Evolutionary conservation across 1,140 invertebrate species (phyloP), one percentile per base, ranked within the genome.

Genomic region (Chionoecetes opilio): DNA sequence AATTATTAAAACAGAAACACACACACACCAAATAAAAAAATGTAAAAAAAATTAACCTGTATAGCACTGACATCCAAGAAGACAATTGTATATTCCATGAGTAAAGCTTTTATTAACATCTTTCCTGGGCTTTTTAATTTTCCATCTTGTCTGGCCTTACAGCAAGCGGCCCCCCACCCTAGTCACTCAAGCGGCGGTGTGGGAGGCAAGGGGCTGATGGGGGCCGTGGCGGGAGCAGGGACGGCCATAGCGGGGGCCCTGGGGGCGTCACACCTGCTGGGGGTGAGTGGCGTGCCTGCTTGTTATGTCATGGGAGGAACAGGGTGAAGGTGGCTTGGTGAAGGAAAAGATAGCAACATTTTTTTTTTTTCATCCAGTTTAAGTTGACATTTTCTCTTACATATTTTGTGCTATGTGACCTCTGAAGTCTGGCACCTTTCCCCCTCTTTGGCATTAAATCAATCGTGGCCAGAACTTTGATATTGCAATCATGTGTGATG

Each of bases 401-500:
- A 17, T 84, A 17, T 84, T 2, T 84, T 34, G 21, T 31, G 82
- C 29, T 9, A 34, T 31, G 21, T 84, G 11, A 2, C 9, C 32
- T 29, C 26, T n/a, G n/a, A n/a, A n/a, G n/a, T n/a, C n/a, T n/a
- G n/a, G n/a, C n/a, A n/a, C n/a, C n/a, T n/a, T n/a, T n/a, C n/a
- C n/a, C n/a, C n/a, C n/a, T n/a, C n/a, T n/a, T n/a, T n/a, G n/a
- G n/a, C n/a, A n/a, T n/a, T n/a, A n/a, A n/a, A n/a, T 95, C 41
- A 86, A 87, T 86, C 38, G 89, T 37, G 82, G 92, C 37, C 96
- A 95, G 37, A 91, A 93, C 31, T 96, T 95, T 93, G 96, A 96
- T 35, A 82, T 96, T 26, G 94, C 96, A 21, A 95, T 96, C 26
- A 35, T 96, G 2, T 95, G 94, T 96, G 96, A 96, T 82, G 29